Conservation (phyloP, 2,113 vertebrate species). For the Eretmochelys imbricata region DNA sequence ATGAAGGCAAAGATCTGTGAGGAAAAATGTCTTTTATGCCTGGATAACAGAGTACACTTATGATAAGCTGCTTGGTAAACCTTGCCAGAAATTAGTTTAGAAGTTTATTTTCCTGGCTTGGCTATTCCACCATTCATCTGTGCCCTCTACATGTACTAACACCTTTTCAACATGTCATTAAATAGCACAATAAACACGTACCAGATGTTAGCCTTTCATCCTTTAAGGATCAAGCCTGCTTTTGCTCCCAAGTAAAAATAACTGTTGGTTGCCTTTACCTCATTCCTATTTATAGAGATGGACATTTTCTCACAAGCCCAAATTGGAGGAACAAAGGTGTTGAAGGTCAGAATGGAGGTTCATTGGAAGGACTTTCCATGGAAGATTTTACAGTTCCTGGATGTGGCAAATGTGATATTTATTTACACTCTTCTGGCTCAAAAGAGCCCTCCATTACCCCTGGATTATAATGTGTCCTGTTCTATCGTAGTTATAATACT, state of each 20-base stretch:
- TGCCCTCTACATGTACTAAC: neutral
- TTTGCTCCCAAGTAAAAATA: neutral
- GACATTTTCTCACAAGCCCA: neutral
- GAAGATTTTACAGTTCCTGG: neutral
- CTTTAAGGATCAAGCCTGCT: neutral
- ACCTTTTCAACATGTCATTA: neutral
- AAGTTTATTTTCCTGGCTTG: neutral
- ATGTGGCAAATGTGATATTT: no score
- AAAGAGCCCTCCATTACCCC: neutral
- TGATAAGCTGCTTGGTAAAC: conserved; percentile 52
- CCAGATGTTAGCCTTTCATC: neutral
- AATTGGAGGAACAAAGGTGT: neutral
- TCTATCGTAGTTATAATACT: no score
- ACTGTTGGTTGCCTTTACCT: neutral
- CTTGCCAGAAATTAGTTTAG: conserved; percentile 15
- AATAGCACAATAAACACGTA: neutral
- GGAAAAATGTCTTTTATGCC: conserved; percentile 47
- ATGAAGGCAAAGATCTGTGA: conserved; percentile 34
- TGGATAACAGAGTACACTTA: conserved; percentile 16
- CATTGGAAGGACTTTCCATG: neutral
- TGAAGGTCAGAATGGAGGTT: neutral
- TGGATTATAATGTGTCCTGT: neutral
- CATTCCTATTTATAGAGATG: neutral
- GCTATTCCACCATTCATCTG: neutral
- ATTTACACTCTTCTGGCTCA: neutral